Base-by-base conservation (phyloP, 2,797 vertebrate genomes). In the Cetoscarus ocellatus region DNA sequence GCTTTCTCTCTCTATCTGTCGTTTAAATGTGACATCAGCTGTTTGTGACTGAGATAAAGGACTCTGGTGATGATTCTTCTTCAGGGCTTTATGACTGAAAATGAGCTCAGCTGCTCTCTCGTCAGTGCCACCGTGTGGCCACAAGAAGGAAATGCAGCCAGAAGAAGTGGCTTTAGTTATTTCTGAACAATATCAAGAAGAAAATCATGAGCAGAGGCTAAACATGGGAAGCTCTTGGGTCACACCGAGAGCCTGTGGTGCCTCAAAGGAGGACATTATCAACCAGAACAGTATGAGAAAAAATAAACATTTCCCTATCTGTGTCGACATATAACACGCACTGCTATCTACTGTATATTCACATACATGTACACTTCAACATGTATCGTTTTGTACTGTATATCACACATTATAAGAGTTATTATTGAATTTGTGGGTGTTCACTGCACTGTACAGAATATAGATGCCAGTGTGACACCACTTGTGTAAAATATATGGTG, bases 321-420 rank as follows among this genome's bases (percentile, higher is more conserved):
- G 73, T 81, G 74, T 86, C 76, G 73, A 78, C 69, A 80, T 88
- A 59, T 84, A 77, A 81, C 58, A 88, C 70, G 63, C 63, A 53
- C 49, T 61, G 45, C 68, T 75, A 75, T 85, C 57, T 70, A 72
- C 42, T 91, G 86, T 91, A 88, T 86, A 92, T 84, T 79, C 68
- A 79, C 80, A 77, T 80, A 86, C 52, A 62, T 75, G 72, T 85
- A 80, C 82, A 89, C 86, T 83, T 60, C 71, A 65, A 84, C 67
- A 60, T 86, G 74, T 91, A 88, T 77, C 42, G 75, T 91, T 93
- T 89, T 93, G 80, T 92, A 92, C 76, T 85, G 83, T 91, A 90
- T 91, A 88, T 72, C 85, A 81, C 80, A 75, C 71, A 82, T 85
- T 88, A 84, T 86, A 83, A 85, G 76, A 87, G 76, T 77, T 81